Evolutionary conservation across 2,113 vertebrate species (phyloP), one percentile per base, ranked within the genome.

Genomic region (Ochotona curzoniae): DNA sequence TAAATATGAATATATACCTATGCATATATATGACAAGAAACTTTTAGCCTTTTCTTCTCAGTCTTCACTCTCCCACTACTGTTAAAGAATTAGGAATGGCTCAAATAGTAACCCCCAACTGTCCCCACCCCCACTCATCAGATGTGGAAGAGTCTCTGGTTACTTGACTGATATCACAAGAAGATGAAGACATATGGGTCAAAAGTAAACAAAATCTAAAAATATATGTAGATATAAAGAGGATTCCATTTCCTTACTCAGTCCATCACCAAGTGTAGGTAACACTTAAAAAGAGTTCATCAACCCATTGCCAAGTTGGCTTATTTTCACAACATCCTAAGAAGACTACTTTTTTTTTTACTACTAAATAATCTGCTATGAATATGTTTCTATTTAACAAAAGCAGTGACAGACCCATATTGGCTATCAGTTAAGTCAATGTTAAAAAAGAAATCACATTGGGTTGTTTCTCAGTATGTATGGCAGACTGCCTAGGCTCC

Each of bases 11-110:
- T 44, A 44, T 44, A 44, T 44, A 44, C n/a, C n/a, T 44, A 44
- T 44, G 38, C 38, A 44, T 44, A 61, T 75, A 94, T 79, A 83
- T 54, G 82, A 89, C 63, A 38, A 71, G 85, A 82, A 95, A 95
- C 66, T 80, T 79, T 82, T 90, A 66, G 75, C 82, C 94, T 95
- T 93, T 93, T 70, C 94, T 89, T 94, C 76, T 89, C 88, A 85
- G 90, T 92, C 94, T 49, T 90, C 80, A 0, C 63, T 86, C 88
- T 96, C 90, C 83, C 79, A 92, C 79, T 80, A 83, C 30, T 86
- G 75, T 90, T 85, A 85, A 95, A 91, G 90, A 83, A 54, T 12
- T 30, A 12, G 70, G 28, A 87, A 78, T 15, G 70, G 14, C 74
- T 93, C 44, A 94, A 95, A 93, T 86, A 92, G 88, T 32, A 86